Percentiles rank a stretch among this genome's conserved stretches.
Evolutionary conservation across 2,888 invertebrate genomes (phyloP).

Genomic region (Thymelicus lineola): DNA sequence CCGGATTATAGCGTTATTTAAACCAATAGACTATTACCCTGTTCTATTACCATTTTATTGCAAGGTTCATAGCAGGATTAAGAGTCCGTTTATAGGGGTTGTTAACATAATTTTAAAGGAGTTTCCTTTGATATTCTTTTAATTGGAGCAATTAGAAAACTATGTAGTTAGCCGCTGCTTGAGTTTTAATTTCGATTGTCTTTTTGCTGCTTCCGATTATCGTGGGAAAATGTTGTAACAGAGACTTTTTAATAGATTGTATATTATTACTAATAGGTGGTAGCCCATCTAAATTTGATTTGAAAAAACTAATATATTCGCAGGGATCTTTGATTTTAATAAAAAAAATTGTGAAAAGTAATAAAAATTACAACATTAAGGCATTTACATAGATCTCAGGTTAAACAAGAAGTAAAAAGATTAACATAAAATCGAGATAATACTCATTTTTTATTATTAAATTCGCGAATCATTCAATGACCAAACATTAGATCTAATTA

Average conservation of each 20-base stretch:
- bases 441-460: too few species aligned
- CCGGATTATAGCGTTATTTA: slow-evolving; percentile 33
- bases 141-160: slow-evolving; percentile 18
- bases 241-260: too few species aligned
- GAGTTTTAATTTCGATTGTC: not conserved
- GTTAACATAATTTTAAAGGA: slow-evolving; percentile 30
- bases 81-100: slow-evolving; percentile 20
- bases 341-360: too few species aligned
- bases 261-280: too few species aligned
- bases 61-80: slow-evolving; percentile 15
- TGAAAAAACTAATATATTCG: too few species aligned
- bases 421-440: too few species aligned
- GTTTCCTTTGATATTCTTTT: slow-evolving; percentile 31
- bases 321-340: too few species aligned
- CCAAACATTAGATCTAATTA: slow-evolving; percentile 12
- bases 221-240: too few species aligned
- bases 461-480: not conserved
- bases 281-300: too few species aligned
- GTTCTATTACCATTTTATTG: slow-evolving; percentile 23
- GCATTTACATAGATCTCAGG: too few species aligned
- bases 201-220: not conserved
- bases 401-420: too few species aligned
- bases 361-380: too few species aligned
- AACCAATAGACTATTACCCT: slow-evolving; percentile 27
- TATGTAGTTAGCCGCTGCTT: not conserved